Evolutionary conservation across 2,888 invertebrate species (phyloP).

Genomic region (Trissolcus japonicus): DNA sequence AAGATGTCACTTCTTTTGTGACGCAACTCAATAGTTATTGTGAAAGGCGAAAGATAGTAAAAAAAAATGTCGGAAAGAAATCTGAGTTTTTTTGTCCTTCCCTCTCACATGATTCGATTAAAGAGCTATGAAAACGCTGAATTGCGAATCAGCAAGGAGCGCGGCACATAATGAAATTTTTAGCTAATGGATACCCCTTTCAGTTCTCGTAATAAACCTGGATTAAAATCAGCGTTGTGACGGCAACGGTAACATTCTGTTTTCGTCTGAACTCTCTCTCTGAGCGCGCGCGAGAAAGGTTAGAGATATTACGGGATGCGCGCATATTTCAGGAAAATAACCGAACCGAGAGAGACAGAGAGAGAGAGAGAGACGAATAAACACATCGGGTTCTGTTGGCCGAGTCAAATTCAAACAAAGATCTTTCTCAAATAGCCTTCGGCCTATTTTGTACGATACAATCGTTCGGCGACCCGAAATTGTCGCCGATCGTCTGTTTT

Average conservation of each 20-base stretch:
- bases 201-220: constrained; percentile 60
- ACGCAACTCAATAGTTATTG: too few relatives aligned
- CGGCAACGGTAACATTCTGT: constrained; percentile 55
- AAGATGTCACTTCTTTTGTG: too few relatives aligned
- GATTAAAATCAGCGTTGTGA: constrained; percentile 64
- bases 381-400: not conserved
- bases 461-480: not conserved
- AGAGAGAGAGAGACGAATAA: not conserved
- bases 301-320: constrained; percentile 54
- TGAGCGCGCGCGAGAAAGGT: constrained; percentile 30
- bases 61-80: too few relatives aligned
- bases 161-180: constrained; percentile 61
- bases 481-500: constrained; percentile 5
- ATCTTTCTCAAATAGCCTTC: not conserved
- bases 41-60: too few relatives aligned
- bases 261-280: constrained; percentile 41
- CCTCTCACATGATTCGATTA: constrained; percentile 47
- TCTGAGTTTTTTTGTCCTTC: not conserved
- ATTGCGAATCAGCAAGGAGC: constrained; percentile 54
- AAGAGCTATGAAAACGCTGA: constrained; percentile 50
- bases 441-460: not conserved
- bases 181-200: constrained; percentile 64
- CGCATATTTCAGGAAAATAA: constrained; percentile 55
- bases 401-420: too few relatives aligned
- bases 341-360: constrained; percentile 7